These are phyloP conservation scores for Archips xylosteana DNA, from an alignment of 2,888 invertebrate species.

Conservation along the genomic window DNA sequence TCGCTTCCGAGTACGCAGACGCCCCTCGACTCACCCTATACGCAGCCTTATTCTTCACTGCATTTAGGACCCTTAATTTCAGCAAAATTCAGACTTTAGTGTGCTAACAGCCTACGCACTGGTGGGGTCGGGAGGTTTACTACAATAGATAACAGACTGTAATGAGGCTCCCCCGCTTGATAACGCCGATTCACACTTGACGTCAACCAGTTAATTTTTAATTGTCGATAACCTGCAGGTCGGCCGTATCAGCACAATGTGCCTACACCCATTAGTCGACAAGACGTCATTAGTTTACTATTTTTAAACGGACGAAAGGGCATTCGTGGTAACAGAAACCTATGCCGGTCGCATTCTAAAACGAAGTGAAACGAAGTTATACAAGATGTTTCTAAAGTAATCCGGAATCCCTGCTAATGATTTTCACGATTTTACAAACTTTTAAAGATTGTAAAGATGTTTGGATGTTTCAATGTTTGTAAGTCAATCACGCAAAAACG, in stretches of 20 bases:
- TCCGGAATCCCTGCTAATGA: no score
- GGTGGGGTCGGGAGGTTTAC: slow-evolving; percentile 25
- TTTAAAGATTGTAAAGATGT: no score
- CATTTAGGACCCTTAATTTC: neutral
- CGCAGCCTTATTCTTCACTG: neutral
- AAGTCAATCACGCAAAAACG: no score
- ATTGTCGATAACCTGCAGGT: slow-evolving; percentile 64
- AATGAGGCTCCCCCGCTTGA: slow-evolving; percentile 45
- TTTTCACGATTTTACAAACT: no score
- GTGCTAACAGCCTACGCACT: neutral
- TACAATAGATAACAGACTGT: slow-evolving; percentile 27
- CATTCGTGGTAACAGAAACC: slow-evolving; percentile 1
- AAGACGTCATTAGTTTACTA: slow-evolving; percentile 37
- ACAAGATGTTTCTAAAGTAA: no score
- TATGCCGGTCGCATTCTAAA: neutral
- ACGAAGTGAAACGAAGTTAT: neutral
- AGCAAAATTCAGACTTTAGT: neutral
- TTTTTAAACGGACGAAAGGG: slow-evolving; percentile 25
- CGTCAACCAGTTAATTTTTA: slow-evolving; percentile 59
- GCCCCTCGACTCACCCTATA: no score
- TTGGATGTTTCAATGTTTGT: no score
- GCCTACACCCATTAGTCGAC: slow-evolving; percentile 35
- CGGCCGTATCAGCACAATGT: slow-evolving; percentile 44
- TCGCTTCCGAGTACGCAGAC: no score
- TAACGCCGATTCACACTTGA: slow-evolving; percentile 51